Evolutionary conservation across 37 sponge, comb jelly and placozoan species (phyloP), one percentile per base, ranked within the genome.

Genomic region (Ephydatia muelleri): DNA sequence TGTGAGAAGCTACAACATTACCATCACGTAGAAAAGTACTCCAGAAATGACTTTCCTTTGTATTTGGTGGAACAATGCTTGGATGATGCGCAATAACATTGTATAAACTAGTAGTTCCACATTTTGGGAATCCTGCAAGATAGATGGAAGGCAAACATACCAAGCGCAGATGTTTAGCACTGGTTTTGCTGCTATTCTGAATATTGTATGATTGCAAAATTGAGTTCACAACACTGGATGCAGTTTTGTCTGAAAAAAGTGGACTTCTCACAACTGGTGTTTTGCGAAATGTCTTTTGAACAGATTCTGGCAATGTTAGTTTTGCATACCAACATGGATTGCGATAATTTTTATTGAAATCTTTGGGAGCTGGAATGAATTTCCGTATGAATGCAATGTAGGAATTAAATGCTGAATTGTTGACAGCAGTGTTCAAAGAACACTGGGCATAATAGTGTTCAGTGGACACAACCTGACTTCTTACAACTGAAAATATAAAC

Each of bases 1-100:
- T 1, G 19, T 65, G 35, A 30, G 66, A 34, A 21, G 21, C 33
- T 28, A 2, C 23, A 71, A 9, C 30, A 71, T 71, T 71, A 16
- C 5, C 28, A 32, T n/a, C 65, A 14, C 19, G 57, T 1, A 57
- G 30, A 30, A 64, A 25, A 0, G n/a, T n/a, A 16, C 79, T 78
- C 85, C 85, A 85, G 67, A 85, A 85, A 12, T 85, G 70, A 2
- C 57, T 71, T 28, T 85, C 85, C n/a, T 85, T 85, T 22, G 16
- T n/a, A 2, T 22, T 43, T 38, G 85, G 85, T 40, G 68, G 38
- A 43, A 49, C 85, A 68, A 85, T 26, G 32, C 38, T n/a, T 65
- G 85, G 85, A 78, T 85, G 85, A 22, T 23, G 30, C 26, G 1
- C 32, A 26, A 85, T 68, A 27, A 68, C 4, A 3, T 68, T n/a